A percentile compares a stretch with the other conserved stretches of the same genome.
Conservation (phyloP, 2,888 invertebrate genomes). For the Drosophila mayaguana region DNA sequence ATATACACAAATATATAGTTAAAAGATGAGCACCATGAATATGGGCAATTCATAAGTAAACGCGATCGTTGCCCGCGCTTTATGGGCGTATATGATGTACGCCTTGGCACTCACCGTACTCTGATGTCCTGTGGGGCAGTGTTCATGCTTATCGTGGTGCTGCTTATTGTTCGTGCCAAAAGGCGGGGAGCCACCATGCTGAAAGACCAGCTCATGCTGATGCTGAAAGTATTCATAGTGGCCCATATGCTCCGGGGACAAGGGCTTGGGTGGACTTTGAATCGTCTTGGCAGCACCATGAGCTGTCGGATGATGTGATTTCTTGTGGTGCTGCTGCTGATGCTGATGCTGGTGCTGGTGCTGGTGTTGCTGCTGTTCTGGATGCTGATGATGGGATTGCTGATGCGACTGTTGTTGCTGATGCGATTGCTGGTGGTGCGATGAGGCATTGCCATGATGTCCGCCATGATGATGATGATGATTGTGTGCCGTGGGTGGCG, state of each 20-base stretch:
- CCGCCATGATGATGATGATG: constrained; percentile 72
- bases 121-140: constrained; percentile 82
- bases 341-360: constrained; percentile 41
- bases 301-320: constrained; percentile 60
- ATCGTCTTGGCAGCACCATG: constrained; percentile 67
- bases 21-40: not conserved
- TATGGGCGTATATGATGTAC: constrained; percentile 50
- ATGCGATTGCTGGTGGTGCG: constrained; percentile 55
- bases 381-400: constrained; percentile 42
- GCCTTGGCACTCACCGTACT: constrained; percentile 75
- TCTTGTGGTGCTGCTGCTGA: constrained; percentile 48
- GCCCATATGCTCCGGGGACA: constrained; percentile 70
- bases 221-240: constrained; percentile 75
- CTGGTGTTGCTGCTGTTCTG: constrained; percentile 32
- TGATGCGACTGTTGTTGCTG: constrained; percentile 34
- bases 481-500: constrained; percentile 82
- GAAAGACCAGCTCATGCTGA: constrained; percentile 65
- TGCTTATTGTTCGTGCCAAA: constrained; percentile 33
- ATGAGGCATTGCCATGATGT: constrained; percentile 46
- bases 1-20: not conserved
- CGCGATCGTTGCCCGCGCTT: constrained; percentile 13
- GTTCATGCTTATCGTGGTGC: constrained; percentile 77
- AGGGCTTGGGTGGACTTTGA: constrained; percentile 74
- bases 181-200: constrained; percentile 45
- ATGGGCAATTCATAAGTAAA: constrained; percentile 3